phyloP scores from a whole-genome alignment of 2,888 invertebrate genomes.

The Hydrotaea cyrtoneurina region DNA sequence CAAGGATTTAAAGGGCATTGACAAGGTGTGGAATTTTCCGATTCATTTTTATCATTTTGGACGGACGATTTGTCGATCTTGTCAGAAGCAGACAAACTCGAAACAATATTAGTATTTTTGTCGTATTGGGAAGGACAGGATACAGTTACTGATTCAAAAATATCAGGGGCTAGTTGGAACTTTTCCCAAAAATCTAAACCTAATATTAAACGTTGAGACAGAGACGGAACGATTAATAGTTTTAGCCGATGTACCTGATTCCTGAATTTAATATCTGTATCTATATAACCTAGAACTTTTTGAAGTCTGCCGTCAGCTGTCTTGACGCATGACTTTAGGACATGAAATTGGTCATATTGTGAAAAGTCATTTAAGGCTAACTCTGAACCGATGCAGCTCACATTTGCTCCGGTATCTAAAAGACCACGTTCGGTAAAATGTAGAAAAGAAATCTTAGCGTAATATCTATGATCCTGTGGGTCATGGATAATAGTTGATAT shows the following conservation, averaged over 20 bases:
- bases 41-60: neutral
- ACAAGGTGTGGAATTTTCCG: neutral
- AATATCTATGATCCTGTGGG: neutral
- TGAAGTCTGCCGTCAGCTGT: conserved; percentile 6
- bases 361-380: neutral
- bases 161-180: conserved; percentile 25
- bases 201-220: conserved; percentile 32
- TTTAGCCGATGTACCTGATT: neutral
- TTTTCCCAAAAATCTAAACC: conserved; percentile 41
- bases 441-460: conserved; percentile 26
- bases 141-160: neutral
- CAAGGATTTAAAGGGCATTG: neutral
- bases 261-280: conserved; percentile 24
- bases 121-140: too few species aligned
- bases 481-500: conserved; percentile 11
- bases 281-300: conserved; percentile 7
- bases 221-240: conserved; percentile 31
- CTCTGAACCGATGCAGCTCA: neutral
- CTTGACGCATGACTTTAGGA: neutral
- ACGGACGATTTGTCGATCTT: neutral
- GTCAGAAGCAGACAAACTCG: neutral
- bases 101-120: too few species aligned
- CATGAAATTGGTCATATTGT: neutral
- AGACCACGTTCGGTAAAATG: conserved; percentile 22
- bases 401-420: conserved; percentile 28